Percentiles rank a stretch among this genome's conserved stretches.
Conservation (phyloP, 1,140 invertebrate genomes). For the Cyclargus thomasi region DNA sequence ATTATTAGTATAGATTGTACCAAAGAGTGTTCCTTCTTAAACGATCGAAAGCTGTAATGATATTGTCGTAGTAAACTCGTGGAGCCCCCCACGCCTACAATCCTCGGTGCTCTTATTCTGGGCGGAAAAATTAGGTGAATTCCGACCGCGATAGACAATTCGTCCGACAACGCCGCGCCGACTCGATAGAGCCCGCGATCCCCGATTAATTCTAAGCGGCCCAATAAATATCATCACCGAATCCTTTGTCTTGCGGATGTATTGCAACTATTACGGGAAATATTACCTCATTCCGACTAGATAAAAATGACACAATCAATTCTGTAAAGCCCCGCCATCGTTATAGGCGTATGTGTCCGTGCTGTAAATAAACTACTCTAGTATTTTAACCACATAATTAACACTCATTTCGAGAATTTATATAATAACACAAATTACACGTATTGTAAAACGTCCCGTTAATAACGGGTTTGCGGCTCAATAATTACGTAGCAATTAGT, state of each 20-base stretch:
- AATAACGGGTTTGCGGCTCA: background rate
- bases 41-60: too few relatives aligned
- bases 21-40: too few relatives aligned
- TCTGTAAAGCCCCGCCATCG: too few relatives aligned
- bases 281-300: constrained; percentile 7
- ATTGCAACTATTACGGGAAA: constrained; percentile 12
- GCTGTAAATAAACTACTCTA: too few relatives aligned
- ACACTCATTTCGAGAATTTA: too few relatives aligned
- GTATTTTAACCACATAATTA: too few relatives aligned
- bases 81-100: too few relatives aligned
- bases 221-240: constrained; percentile 70
- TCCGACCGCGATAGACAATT: constrained; percentile 56
- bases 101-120: constrained; percentile 28
- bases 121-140: constrained; percentile 30
- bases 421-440: background rate
- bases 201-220: constrained; percentile 66
- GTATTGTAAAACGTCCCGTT: background rate
- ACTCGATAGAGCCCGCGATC: constrained; percentile 29
- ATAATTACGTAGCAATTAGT: background rate
- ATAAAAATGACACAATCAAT: constrained; percentile 1
- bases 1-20: too few relatives aligned
- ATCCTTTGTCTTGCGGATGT: constrained; percentile 52
- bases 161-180: constrained; percentile 59
- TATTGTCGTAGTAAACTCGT: too few relatives aligned
- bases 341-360: too few relatives aligned